Conservation (phyloP, 2,888 invertebrate genomes). For the Ophion ellenae region DNA sequence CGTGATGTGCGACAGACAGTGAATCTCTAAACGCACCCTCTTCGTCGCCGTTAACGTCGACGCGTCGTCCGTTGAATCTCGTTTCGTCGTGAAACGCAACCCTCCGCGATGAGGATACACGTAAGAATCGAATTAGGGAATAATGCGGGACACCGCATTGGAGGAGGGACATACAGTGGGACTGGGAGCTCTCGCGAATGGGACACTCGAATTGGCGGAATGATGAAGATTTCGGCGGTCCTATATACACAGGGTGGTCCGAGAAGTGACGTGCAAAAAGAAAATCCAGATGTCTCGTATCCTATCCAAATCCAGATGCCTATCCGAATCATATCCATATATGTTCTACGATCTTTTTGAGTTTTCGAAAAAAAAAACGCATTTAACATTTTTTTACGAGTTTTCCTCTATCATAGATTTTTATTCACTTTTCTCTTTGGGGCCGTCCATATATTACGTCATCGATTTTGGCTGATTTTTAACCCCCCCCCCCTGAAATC, state of each 20-base stretch:
- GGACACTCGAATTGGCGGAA: conserved; percentile 16
- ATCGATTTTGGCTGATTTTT: too few species aligned
- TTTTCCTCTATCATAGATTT: not conserved
- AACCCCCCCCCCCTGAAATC: too few species aligned
- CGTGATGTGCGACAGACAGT: conserved; percentile 70
- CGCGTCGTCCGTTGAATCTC: conserved; percentile 28
- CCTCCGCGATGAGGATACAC: conserved; percentile 54
- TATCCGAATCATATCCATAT: not conserved
- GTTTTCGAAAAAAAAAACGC: not conserved
- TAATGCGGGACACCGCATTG: conserved; percentile 23
- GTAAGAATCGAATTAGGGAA: conserved; percentile 68
- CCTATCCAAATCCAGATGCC: not conserved
- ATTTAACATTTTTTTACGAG: not conserved
- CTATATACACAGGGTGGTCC: conserved; percentile 5
- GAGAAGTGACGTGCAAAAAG: not conserved
- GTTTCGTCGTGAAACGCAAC: conserved; percentile 37
- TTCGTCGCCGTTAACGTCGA: conserved; percentile 25
- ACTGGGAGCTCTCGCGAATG: not conserved
- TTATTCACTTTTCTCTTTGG: not conserved
- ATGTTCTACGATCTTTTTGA: not conserved
- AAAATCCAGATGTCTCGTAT: not conserved
- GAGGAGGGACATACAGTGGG: conserved; percentile 15
- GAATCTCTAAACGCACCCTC: conserved; percentile 42
- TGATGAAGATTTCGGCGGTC: conserved; percentile 57
- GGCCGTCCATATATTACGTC: too few species aligned